Conservation (phyloP, 1,140 invertebrate species). For the Saccostrea echinata region DNA sequence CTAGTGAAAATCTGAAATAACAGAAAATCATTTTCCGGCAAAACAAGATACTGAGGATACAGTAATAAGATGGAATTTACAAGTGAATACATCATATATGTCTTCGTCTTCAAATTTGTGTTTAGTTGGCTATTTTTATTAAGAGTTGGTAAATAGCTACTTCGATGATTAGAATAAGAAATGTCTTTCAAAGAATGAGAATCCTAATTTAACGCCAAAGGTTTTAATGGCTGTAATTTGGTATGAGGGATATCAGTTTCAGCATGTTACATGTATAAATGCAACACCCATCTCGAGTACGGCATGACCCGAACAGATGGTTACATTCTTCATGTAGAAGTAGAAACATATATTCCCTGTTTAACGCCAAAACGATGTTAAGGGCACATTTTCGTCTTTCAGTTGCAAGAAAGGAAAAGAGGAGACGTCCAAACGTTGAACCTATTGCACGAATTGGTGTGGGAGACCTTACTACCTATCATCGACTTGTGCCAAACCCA, state of each 20-base stretch:
- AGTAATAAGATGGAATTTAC: too few species aligned
- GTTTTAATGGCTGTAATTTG: background rate
- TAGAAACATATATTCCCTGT: background rate
- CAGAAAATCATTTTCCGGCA: too few species aligned
- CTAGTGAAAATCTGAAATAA: too few species aligned
- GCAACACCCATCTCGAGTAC: background rate
- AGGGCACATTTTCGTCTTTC: slow-evolving; percentile 20
- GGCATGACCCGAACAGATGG: background rate
- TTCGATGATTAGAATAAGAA: too few species aligned
- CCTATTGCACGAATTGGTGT: background rate
- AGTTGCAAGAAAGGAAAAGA: background rate
- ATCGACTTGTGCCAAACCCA: slow-evolving; percentile 19
- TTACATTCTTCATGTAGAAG: background rate
- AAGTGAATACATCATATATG: too few species aligned
- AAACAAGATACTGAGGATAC: too few species aligned
- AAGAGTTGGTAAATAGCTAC: too few species aligned
- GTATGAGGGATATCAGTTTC: background rate
- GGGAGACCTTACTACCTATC: background rate
- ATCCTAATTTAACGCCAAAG: background rate
- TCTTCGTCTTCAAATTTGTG: too few species aligned
- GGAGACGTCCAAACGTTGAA: background rate
- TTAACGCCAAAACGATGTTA: background rate
- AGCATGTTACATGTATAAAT: background rate
- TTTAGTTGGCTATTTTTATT: too few species aligned
- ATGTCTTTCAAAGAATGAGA: background rate